Evolutionary conservation across 1,140 invertebrate genomes (phyloP), one percentile per base, ranked within the genome.

Genomic region (Forficula auricularia): DNA sequence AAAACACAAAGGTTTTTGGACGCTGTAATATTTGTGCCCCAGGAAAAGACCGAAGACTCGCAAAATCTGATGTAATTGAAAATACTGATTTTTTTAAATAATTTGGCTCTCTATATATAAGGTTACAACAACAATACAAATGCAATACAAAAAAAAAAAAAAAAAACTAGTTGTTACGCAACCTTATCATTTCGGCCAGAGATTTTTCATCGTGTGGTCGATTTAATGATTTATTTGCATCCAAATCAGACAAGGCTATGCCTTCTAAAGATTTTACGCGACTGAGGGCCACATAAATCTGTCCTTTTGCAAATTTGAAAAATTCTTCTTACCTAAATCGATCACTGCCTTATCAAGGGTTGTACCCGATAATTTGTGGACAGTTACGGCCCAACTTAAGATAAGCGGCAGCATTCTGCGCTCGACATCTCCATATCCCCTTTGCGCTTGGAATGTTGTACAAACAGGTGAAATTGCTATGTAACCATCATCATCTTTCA

Each of bases 261-360:
- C 40, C 42, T 22, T 46, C 14, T 40, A 50, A 38, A 20, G 14
- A 36, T 40, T 30, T 37, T n/a, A 49, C 47, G 14, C 48, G 19
- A 38, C 49, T 50, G 13, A 50, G 31, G 8, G 49, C 40, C 7
- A 48, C 44, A 38, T 51, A 50, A n/a, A 46, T 42, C 38, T 51
- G 42, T 10, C 42, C 46, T 36, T 30, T 40, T 10, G 38, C 37
- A n/a, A n/a, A n/a, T n/a, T n/a, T n/a, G n/a, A n/a, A 40, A 50
- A 47, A 12, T 46, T 27, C 15, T 40, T 41, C 19, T n/a, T 6
- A n/a, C 38, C 38, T 14, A 50, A 18, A 35, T 50, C 35, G 16
- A 50, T 14, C 3, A 49, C 39, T 2, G 49, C 49, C 19, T 43
- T 35, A 13, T 40, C 30, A 10, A 46, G 36, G 9, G 38, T 50